Base-by-base conservation (phyloP, 92 coral and sea anemone genomes). In the Heliopora coerulea region DNA sequence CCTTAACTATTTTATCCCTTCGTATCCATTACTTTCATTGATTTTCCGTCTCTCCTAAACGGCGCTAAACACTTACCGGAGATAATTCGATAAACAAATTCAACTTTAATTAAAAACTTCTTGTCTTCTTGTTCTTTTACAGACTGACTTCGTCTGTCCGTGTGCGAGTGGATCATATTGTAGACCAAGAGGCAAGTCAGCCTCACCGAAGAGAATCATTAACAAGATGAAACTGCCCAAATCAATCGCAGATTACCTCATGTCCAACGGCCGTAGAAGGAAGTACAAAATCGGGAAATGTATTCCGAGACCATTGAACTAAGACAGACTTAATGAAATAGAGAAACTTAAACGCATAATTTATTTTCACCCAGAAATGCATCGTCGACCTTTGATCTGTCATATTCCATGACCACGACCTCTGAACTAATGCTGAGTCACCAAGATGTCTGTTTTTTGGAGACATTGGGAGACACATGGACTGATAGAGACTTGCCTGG, bases 161-260 rank as follows among this genome's bases (percentile, higher is more conserved):
- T 70, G 77, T 37, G 35, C 49, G 30, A 35, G 49, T 50, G 49
- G 77, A 32, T 70, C 77, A 34, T 70, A 29, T 32, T 70, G 77
- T 50, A 30, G 25, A 32, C 8, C 62, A 10, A 52, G 52, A 70
- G 63, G 63, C n/a, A 70, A 70, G 34, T n/a, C 20, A 31, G 77
- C 63, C 19, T 70, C 77, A 0, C 77, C 77, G 18, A 70, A 58
- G 35, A 52, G 77, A 54, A 70, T 70, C 11, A 37, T 70, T 25
- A 70, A 70, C 77, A 70, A 70, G 27, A 52, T 70, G 77, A 52
- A 33, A 19, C 77, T 70, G 39, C 63, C 77, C 12, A 32, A 34
- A 52, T 20, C 49, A 20, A 63, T 42, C 1, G 46, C 77, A 0
- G 57, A 54, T n/a, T 63, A 70, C 26, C 18, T 70, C 31, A 18